phyloP scores from a whole-genome alignment of 2,888 invertebrate genomes.

The Anthoptus insignis region DNA sequence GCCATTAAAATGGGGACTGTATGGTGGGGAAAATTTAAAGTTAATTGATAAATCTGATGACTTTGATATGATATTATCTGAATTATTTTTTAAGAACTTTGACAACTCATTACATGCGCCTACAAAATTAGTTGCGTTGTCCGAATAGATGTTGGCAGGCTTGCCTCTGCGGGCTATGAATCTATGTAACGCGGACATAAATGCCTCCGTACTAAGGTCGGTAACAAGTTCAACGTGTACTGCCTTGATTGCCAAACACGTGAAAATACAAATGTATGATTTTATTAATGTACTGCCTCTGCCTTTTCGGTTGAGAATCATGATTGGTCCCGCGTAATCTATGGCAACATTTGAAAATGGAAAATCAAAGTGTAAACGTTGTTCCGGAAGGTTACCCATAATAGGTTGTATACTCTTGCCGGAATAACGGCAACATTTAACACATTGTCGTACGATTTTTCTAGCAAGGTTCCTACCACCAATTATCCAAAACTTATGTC shows the following conservation, averaged over 20 bases:
- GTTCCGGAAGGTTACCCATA: constrained; percentile 43
- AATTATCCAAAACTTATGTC: constrained; percentile 42
- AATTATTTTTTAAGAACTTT: constrained; percentile 4
- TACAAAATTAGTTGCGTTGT: constrained; percentile 44
- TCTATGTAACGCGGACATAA: neutral
- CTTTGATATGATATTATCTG: constrained; percentile 1
- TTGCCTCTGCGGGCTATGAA: constrained; percentile 22
- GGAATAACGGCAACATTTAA: constrained; percentile 33
- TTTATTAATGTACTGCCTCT: constrained; percentile 36
- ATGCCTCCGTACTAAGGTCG: neutral
- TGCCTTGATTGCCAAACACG: constrained; percentile 16
- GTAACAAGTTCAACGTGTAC: constrained; percentile 10
- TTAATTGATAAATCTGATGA: constrained; percentile 2
- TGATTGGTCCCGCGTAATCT: constrained; percentile 38
- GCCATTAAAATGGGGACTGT: constrained; percentile 5
- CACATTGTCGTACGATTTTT: constrained; percentile 32
- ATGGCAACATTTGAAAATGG: constrained; percentile 21
- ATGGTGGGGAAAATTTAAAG: neutral
- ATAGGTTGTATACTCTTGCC: constrained; percentile 35
- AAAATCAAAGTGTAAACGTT: constrained; percentile 30
- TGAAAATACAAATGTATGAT: constrained; percentile 34
- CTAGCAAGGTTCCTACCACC: constrained; percentile 42
- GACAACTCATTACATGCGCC: constrained; percentile 38
- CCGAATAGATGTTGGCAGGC: constrained; percentile 42
- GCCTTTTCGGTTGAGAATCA: constrained; percentile 35